Base-by-base conservation (phyloP, 2,797 vertebrate species). In the Sarcophilus harrisii region DNA sequence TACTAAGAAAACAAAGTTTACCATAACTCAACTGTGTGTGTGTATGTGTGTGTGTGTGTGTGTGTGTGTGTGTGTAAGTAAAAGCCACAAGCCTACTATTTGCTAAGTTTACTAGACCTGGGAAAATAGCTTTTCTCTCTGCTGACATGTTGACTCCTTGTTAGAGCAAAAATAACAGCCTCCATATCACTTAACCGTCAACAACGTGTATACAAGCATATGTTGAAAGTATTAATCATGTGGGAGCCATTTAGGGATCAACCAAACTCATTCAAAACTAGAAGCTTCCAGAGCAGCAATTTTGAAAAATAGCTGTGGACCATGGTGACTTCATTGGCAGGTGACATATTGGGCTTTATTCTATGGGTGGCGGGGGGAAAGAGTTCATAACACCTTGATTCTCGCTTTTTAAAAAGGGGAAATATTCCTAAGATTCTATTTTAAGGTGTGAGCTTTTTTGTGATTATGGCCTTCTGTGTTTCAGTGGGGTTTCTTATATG, bases 191-290 rank as follows among this genome's bases (percentile, higher is more conserved):
- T 95, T 90, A 96, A 62, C 57, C 28, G 59, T 96, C 92, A 90
- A 96, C 95, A 59, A 91, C 59, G 60, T 5, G 2, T 94, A 66
- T 59, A 95, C 60, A 87, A 94, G 59, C 45, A 21, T 95, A 95
- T 96, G 92, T 95, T 91, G 93, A 94, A 97, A 96, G 96, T 95
- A 96, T 97, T 97, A 97, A 96, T 58, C 97, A 49, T 16, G 12
- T 89, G 96, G 94, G 96, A 97, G 66, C 91, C 92, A 94, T 97
- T 96, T 96, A 58, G 94, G 93, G 93, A 95, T 58, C 55, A 93
- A 96, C 90, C 94, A 96, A 93, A 92, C 59, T 96, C 91, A 95
- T 95, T 98, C 94, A 97, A 66, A 58, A 93, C 92, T 96, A 95
- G 90, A 94, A 97, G 59, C 66, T 95, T 97, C 92, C 96, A 96